Conservation (phyloP, 2,888 invertebrate species). For the Fragum whitleyi region DNA sequence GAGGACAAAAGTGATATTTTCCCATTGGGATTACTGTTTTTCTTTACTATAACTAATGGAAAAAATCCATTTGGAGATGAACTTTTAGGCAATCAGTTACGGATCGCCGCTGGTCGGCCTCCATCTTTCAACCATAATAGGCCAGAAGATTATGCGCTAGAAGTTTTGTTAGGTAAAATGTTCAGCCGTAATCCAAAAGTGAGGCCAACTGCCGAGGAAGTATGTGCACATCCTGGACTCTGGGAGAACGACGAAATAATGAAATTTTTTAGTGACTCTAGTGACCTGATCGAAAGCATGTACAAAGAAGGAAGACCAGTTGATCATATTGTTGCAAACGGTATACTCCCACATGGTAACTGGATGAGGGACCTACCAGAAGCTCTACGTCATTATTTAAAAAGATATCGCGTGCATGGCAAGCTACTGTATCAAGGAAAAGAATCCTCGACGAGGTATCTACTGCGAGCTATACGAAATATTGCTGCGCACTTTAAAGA, state of each 20-base stretch:
- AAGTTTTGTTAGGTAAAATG: conserved; percentile 7
- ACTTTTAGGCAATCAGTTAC: background rate
- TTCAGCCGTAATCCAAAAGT: conserved; percentile 1
- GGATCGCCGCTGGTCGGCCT: conserved; percentile 2
- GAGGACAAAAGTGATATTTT: conserved; percentile 20
- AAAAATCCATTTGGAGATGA: conserved; percentile 9
- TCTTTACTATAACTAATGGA: conserved; percentile 5
- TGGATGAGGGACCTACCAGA: conserved; percentile 13
- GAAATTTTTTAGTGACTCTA: conserved; percentile 13
- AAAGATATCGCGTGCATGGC: background rate
- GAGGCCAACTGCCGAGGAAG: conserved; percentile 10
- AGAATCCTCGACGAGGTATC: conserved; percentile 8
- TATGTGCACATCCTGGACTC: conserved; percentile 11
- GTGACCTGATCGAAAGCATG: conserved; percentile 5
- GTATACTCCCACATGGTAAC: conserved; percentile 2
- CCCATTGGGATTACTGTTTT: conserved; percentile 11
- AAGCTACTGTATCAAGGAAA: background rate
- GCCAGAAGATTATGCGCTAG: conserved; percentile 3
- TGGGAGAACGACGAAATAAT: conserved; percentile 12
- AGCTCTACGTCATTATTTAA: background rate
- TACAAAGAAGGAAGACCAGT: background rate
- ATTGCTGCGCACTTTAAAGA: background rate
- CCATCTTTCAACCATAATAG: background rate
- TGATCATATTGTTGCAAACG: background rate
- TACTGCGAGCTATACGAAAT: conserved; percentile 18